Evolutionary conservation across 1,140 invertebrate genomes (phyloP), one percentile per base, ranked within the genome.

Genomic region (Thaumetopoea pityocampa): DNA sequence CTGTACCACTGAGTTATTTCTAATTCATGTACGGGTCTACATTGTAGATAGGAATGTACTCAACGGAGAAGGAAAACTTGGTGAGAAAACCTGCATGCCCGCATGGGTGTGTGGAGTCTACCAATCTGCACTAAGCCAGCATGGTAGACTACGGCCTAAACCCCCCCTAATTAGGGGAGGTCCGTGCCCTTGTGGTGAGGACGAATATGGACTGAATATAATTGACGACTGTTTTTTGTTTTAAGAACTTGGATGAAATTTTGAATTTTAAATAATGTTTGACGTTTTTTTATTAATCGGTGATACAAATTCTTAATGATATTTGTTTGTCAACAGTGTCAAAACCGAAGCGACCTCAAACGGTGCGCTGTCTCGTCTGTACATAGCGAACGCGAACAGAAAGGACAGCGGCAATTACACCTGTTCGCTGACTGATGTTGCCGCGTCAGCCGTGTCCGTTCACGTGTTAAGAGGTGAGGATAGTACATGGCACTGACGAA

Each of bases 401-500:
- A 89, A 90, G 52, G 93, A 96, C 68, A 94, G 93, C n/a, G 93
- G 93, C 11, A 94, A 94, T 71, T 96, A 95, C 70, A 93, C 92
- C 30, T 96, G 94, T 61, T 89, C 91, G 10, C 81, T 95, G 35
- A 91, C 91, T 22, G 92, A 94, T 48, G 89, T 93, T 36, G 92
- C 93, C 5, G 88, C 90, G 12, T 92, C 92, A 14, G 87, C 88
- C 11, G 92, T 95, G 36, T 89, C 90, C 43, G 92, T 96, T 15
- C 93, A 95, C 74, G 92, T 96, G 26, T 86, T 95, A 32, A 94
- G 93, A 87, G 93, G 93, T 94, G 84, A 40, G 30, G 5, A 24
- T 23, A 3, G 3, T n/a, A 0, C 6, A 9, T 5, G n/a, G n/a
- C 9, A 18, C 3, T 18, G 6, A 18, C 6, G 17, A 4, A 18